Evolutionary conservation across 1,140 invertebrate genomes (phyloP).

Genomic region (Ips nitidus): DNA sequence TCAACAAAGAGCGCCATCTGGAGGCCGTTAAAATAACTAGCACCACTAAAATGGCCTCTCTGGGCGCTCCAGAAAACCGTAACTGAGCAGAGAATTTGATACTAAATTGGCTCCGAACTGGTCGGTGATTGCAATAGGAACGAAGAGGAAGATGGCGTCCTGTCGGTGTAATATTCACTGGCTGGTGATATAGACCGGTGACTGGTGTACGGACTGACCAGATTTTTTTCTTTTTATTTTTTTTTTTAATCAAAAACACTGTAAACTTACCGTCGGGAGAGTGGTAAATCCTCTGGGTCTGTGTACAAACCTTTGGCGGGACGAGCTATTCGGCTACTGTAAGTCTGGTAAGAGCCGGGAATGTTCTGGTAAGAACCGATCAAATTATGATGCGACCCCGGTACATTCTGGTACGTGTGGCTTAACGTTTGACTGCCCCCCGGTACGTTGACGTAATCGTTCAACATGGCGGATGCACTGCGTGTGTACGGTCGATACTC

Average conservation of each 20-base stretch:
- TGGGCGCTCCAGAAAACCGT: not conserved
- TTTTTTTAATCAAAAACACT: constrained; percentile 25
- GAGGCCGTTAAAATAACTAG: not conserved
- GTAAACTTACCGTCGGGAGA: constrained; percentile 42
- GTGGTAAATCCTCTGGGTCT: constrained; percentile 39
- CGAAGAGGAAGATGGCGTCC: constrained; percentile 12
- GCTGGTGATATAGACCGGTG: constrained; percentile 42
- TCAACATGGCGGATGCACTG: constrained; percentile 45
- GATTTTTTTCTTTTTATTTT: not conserved
- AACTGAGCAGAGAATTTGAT: not conserved
- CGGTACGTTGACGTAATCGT: constrained; percentile 50
- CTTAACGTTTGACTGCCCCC: constrained; percentile 17
- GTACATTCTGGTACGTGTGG: constrained; percentile 31
- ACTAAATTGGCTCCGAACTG: constrained; percentile 40
- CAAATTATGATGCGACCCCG: constrained; percentile 21
- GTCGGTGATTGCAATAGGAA: constrained; percentile 34
- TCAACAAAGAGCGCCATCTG: not conserved
- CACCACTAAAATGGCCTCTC: not conserved
- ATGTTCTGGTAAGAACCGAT: constrained; percentile 30
- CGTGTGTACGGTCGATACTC: constrained; percentile 44
- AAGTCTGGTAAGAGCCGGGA: constrained; percentile 41
- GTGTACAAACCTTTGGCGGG: constrained; percentile 39
- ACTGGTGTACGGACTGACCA: constrained; percentile 34
- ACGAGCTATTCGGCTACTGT: constrained; percentile 45
- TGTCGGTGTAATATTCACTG: constrained; percentile 38